These are phyloP conservation scores for Mycogona germanica DNA, from an alignment of 2,888 invertebrate species.

Conservation along the genomic window DNA sequence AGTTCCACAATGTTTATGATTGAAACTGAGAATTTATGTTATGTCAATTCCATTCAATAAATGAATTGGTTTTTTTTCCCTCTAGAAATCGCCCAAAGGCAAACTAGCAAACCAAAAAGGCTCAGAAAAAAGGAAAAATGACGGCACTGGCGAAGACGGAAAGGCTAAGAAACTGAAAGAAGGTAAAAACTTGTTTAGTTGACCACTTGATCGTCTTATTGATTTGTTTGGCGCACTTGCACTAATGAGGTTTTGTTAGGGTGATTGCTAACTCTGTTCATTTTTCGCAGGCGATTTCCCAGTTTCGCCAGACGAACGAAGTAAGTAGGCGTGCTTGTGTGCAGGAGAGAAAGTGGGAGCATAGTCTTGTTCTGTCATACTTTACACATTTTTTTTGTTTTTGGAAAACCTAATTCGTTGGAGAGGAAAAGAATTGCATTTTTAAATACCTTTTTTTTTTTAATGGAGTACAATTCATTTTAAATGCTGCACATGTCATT, in stretches of 20 bases:
- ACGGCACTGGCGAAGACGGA: slow-evolving; percentile 2
- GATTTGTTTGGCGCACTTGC: no score
- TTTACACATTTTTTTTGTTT: slow-evolving; percentile 1
- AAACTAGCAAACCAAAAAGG: background rate
- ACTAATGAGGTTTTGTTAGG: no score
- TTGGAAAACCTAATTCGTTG: no score
- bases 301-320: slow-evolving; percentile 8
- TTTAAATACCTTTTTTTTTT: slow-evolving; percentile 8
- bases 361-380: slow-evolving; percentile 3
- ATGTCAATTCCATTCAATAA: background rate
- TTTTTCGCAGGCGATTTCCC: background rate
- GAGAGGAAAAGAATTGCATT: no score
- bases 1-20: no score
- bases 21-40: background rate
- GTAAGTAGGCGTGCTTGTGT: slow-evolving; percentile 11
- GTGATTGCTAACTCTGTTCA: background rate
- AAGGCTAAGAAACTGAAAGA: slow-evolving; percentile 4
- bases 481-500: slow-evolving; percentile 1
- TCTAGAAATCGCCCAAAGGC: slow-evolving; percentile 2
- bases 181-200: background rate
- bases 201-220: background rate
- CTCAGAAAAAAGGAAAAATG: slow-evolving; percentile 11
- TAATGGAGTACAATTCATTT: slow-evolving; percentile 6
- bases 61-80: background rate
- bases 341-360: slow-evolving; percentile 3